Conservation (phyloP, 2,113 vertebrate species). For the rat (Rattus norvegicus) region DNA sequence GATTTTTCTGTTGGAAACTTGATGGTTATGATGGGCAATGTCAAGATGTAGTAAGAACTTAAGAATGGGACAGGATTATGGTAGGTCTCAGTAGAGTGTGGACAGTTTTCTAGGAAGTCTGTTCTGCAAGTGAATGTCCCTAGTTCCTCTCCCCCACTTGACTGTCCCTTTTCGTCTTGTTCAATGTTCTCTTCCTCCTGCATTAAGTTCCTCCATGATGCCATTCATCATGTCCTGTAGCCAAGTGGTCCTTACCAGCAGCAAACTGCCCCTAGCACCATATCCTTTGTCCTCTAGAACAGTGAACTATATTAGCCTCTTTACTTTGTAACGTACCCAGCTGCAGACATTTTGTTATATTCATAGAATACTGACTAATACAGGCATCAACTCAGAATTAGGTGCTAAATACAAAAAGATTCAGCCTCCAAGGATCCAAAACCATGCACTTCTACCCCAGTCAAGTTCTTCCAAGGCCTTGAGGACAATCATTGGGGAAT, state of each 20-base stretch:
- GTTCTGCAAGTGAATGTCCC: not conserved
- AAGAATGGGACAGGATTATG: not conserved
- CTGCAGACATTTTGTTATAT: not conserved
- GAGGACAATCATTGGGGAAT: constrained; percentile 30
- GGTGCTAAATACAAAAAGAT: not conserved
- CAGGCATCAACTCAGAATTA: not conserved
- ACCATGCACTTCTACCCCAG: not conserved
- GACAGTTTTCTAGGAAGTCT: not conserved
- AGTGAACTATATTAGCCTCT: not conserved
- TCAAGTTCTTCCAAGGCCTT: not conserved
- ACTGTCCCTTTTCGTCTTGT: not conserved
- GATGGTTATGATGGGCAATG: not conserved
- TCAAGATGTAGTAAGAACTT: not conserved
- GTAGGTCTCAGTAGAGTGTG: not conserved
- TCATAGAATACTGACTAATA: not conserved
- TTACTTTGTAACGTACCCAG: not conserved
- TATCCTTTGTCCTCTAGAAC: not conserved
- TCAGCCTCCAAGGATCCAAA: not conserved
- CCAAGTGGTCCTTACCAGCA: not conserved
- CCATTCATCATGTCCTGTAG: not conserved
- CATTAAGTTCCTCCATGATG: not conserved
- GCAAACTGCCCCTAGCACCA: not conserved
- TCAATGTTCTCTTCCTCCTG: not conserved
- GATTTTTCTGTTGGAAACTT: not conserved
- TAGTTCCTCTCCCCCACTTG: not conserved